phyloP scores from a whole-genome alignment of 2,113 vertebrate genomes.

The Anarhynchus alexandrinus region DNA sequence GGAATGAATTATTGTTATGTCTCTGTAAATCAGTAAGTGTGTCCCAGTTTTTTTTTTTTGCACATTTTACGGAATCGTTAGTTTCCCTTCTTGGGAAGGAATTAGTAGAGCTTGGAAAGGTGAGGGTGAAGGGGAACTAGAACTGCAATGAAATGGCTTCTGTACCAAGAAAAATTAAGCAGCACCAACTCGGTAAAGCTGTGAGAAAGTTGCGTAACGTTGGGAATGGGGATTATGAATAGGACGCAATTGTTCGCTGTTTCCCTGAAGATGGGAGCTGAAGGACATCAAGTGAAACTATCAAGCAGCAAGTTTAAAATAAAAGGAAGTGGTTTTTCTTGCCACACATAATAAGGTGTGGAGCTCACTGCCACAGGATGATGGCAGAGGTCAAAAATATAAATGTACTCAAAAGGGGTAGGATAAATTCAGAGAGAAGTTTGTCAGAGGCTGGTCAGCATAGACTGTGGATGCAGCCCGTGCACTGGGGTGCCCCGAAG shows the following conservation, averaged over 20 bases:
- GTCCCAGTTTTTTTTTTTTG: background rate
- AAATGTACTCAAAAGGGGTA: background rate
- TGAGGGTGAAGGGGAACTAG: background rate
- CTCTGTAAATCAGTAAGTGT: background rate
- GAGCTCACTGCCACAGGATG: background rate
- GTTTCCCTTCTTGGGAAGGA: background rate
- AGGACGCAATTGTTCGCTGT: background rate
- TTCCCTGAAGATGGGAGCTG: background rate
- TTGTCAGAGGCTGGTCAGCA: background rate
- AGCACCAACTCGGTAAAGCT: background rate
- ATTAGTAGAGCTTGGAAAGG: background rate
- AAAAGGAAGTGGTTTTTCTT: background rate
- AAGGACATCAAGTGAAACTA: background rate
- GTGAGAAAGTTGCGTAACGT: background rate
- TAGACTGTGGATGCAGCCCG: background rate
- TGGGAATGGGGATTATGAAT: background rate
- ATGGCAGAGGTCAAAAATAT: background rate
- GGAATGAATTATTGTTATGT: background rate
- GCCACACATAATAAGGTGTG: background rate
- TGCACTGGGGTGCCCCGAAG: background rate
- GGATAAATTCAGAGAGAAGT: background rate
- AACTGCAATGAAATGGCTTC: background rate
- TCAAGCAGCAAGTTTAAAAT: background rate
- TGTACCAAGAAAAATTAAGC: background rate
- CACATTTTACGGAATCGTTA: background rate